Evolutionary conservation across 2,113 vertebrate genomes (phyloP), one percentile per base, ranked within the genome.

Genomic region (Tiliqua scincoides): DNA sequence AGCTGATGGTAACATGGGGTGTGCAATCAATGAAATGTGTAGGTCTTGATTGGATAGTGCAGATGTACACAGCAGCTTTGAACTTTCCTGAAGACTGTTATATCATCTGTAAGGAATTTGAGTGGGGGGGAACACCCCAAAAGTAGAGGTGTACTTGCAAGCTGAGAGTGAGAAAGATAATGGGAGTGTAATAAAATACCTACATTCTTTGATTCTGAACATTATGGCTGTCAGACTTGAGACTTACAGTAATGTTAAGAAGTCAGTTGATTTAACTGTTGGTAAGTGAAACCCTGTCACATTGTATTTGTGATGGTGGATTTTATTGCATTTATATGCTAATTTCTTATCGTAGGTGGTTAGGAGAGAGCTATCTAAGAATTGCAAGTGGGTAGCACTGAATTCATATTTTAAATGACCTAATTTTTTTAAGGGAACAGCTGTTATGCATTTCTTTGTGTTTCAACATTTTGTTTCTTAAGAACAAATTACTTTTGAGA

Each of bases 81-180:
- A 95, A 87, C 88, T 76, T 67, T 86, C 73, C 67, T 67, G 67
- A 87, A 62, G 14, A 88, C 68, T 89, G 91, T 94, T 93, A 76
- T 72, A 83, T 92, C 82, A 87, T 86, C 90, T 71, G 10, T 85
- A 84, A 91, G 75, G 87, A 35, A n/a, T 76, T 27, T 4, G 43
- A 3, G 80, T 20, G 48, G 52, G 27, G 37, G 75, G 62, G 85
- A 91, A 40, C 54, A 91, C 91, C 78, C 81, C 87, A 79, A 90
- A 90, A 79, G 84, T 71, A 71, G 84, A 93, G 80, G 78, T 91
- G 84, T 75, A 85, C 70, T 92, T 95, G 87, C 35, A 90, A 91
- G 72, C n/a, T 80, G 83, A 85, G 83, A 88, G 71, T 86, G 48
- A 48, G 32, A 78, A 43, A 90, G 74, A 79, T 89, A 67, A 90